Evolutionary conservation across 2,797 vertebrate species (phyloP).

Genomic region (Columba guinea): DNA sequence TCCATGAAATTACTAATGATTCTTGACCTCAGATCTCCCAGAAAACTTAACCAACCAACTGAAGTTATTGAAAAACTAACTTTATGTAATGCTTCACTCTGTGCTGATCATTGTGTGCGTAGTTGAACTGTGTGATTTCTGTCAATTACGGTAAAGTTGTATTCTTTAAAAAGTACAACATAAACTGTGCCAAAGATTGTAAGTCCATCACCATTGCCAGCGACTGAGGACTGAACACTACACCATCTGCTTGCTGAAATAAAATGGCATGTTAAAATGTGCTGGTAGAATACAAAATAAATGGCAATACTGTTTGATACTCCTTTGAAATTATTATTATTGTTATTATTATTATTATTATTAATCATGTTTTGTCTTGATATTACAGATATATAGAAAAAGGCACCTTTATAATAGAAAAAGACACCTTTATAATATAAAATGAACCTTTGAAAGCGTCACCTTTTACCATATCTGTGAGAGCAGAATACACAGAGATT

Average conservation of each 20-base stretch:
- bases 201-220: neutral
- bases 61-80: neutral
- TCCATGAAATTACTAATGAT: neutral
- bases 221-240: neutral
- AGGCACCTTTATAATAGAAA: neutral
- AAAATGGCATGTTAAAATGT: neutral
- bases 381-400: neutral
- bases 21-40: neutral
- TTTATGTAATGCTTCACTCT: neutral
- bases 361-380: neutral
- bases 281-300: neutral
- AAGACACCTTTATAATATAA: neutral
- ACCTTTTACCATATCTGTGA: neutral
- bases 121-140: neutral
- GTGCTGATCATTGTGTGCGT: neutral
- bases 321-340: neutral
- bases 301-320: neutral
- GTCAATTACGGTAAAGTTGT: conserved; percentile 8
- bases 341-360: neutral
- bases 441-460: neutral
- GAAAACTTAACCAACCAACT: neutral
- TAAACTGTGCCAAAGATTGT: neutral
- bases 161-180: conserved; percentile 22
- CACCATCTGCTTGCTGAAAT: conserved; percentile 53
- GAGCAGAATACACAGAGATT: neutral